phyloP scores from a whole-genome alignment of 2,888 invertebrate genomes.

The Camponotus fellah region DNA sequence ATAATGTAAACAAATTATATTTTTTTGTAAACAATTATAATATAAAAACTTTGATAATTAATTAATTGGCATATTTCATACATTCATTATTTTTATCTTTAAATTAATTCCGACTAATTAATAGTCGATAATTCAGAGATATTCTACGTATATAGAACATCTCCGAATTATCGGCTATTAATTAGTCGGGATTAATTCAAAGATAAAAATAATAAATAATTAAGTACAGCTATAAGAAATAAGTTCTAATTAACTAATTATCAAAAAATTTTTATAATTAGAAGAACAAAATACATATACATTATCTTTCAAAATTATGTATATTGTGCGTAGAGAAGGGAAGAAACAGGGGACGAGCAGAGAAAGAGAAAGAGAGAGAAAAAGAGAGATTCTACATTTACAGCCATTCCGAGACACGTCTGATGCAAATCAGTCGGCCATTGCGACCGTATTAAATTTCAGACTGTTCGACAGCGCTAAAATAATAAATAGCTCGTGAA shows the following conservation, averaged over 20 bases:
- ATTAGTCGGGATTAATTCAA: neutral
- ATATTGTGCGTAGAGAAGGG: neutral
- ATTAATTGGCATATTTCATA: neutral
- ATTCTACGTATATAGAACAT: no score
- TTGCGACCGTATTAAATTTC: constrained; percentile 29
- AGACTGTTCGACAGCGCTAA: constrained; percentile 37
- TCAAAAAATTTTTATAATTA: neutral
- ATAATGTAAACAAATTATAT: neutral
- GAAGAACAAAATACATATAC: neutral
- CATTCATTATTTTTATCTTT: neutral
- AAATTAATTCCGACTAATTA: neutral
- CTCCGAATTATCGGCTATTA: neutral
- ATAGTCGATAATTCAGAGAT: neutral
- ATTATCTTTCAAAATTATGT: neutral
- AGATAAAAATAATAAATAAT: neutral
- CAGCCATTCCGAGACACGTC: neutral
- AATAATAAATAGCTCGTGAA: constrained; percentile 52
- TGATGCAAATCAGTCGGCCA: constrained; percentile 12
- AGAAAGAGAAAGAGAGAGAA: no score
- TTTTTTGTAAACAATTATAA: neutral
- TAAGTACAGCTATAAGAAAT: neutral
- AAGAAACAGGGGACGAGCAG: no score
- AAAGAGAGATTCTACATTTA: neutral
- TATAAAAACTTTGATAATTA: neutral
- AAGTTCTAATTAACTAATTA: neutral